Base-by-base conservation (phyloP, 1,140 invertebrate genomes). In the Bombus polaris region DNA sequence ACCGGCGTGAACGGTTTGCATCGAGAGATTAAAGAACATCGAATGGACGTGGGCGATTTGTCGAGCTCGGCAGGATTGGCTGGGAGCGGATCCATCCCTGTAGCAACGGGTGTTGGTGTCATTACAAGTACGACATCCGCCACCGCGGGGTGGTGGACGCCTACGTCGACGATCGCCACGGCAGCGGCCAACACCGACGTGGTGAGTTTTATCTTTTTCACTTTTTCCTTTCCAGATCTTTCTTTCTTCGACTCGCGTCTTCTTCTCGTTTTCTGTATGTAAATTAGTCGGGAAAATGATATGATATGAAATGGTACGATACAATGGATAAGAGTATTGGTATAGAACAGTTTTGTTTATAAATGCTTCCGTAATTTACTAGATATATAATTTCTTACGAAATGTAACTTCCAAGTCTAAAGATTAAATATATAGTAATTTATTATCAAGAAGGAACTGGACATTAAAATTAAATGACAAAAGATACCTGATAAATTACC, bases 181-280 rank as follows among this genome's bases (percentile, higher is more conserved):
- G 91, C 93, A 90, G 88, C 94, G 70, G 90, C 94, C 71, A 95
- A 94, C 87, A 94, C 94, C 87, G 94, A 95, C 94, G 94, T 94
- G 93, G 94, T 94, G 84, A 93, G 93, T 89, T 8, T n/a, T 39
- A 3, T 53, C 4, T 13, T 44, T 37, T 32, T 28, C 4, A 0
- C 4, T 1, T 25, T 1, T 57, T 35, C 3, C 35, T 35, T 9
- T 35, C 18, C 32, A 3, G 1, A 9, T 37, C 18, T 68, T 22
- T 68, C 32, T 35, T 25, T 18, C 42, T 13, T 47, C 9, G 12
- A 53, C 39, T 62, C 59, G 59, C 28, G 59, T n/a, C 59, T n/a
- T 25, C 28, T 1, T 62, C 28, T 62, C 18, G 18, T 62, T 62
- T 62, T 62, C 12, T 13, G 59, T 28, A 12, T 8, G 18, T 22